Evolutionary conservation across 2,113 vertebrate genomes (phyloP).

Genomic region (Parotia lawesii): DNA sequence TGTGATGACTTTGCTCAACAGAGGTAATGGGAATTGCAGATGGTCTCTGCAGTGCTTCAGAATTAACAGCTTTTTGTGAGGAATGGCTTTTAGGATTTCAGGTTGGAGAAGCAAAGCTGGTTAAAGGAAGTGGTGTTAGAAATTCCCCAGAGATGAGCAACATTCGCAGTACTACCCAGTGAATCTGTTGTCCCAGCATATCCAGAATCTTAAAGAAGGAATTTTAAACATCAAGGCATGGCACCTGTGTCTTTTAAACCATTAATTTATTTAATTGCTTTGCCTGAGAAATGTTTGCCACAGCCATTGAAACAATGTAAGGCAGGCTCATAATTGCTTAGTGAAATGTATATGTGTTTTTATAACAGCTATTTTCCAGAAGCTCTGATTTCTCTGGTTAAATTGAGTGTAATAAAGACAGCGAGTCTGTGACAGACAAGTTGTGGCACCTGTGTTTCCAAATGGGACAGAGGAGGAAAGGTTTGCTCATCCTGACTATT

Average conservation of each 20-base stretch:
- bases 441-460: conserved; percentile 39
- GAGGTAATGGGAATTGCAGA: neutral
- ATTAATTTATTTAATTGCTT: conserved; percentile 19
- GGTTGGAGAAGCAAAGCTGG: neutral
- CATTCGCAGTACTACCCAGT: neutral
- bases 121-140: neutral
- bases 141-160: neutral
- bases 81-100: neutral
- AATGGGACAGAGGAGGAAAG: neutral
- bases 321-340: neutral
- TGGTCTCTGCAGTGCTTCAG: neutral
- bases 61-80: neutral
- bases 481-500: conserved; percentile 2
- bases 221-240: neutral
- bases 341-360: conserved; percentile 9
- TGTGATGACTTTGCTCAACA: neutral
- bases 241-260: neutral
- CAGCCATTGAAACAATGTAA: neutral
- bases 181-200: neutral
- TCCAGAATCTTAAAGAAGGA: neutral
- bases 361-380: neutral
- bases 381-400: neutral
- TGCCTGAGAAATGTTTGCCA: neutral
- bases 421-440: neutral
- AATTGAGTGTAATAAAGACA: conserved; percentile 33